A percentile compares a stretch with the other conserved stretches of the same genome.
phyloP scores from a whole-genome alignment of 2,888 invertebrate genomes.

The Scaptodrosophila latifasciaeformis region DNA sequence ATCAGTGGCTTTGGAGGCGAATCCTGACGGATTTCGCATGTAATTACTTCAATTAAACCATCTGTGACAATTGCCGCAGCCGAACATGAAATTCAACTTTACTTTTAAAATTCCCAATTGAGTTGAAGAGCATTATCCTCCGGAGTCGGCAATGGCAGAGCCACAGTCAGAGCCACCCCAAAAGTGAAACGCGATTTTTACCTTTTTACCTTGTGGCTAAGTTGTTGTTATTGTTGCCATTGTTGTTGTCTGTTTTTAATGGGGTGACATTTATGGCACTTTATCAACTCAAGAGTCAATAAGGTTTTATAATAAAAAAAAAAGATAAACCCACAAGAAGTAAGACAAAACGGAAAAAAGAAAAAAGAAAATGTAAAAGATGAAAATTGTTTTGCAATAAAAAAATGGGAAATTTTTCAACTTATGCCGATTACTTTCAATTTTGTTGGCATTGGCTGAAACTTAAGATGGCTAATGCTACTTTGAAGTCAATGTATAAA shows the following conservation, averaged over 20 bases:
- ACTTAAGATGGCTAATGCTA: constrained; percentile 46
- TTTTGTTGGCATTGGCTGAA: constrained; percentile 33
- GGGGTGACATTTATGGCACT: constrained; percentile 72
- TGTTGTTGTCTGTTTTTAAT: constrained; percentile 50
- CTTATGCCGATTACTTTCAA: constrained; percentile 63
- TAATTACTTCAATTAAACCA: constrained; percentile 76
- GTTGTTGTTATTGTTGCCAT: constrained; percentile 27
- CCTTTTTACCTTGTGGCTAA: constrained; percentile 25
- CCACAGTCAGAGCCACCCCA: constrained; percentile 34
- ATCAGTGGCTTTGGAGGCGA: no score
- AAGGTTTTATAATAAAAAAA: constrained; percentile 50
- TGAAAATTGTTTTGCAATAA: constrained; percentile 51
- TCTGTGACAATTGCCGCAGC: constrained; percentile 75
- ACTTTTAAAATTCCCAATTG: constrained; percentile 70
- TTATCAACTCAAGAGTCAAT: constrained; percentile 70
- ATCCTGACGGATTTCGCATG: constrained; percentile 74
- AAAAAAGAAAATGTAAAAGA: constrained; percentile 1
- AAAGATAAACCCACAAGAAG: background rate
- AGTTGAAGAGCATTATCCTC: constrained; percentile 67
- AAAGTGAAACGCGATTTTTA: constrained; percentile 34
- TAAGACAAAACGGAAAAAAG: background rate
- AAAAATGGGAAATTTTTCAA: constrained; percentile 66
- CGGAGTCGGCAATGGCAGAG: constrained; percentile 21
- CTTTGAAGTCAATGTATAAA: no score
- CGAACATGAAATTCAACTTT: constrained; percentile 74